These are phyloP conservation scores for Callinectes sapidus DNA, from an alignment of 2,888 invertebrate species.

Conservation along the genomic window DNA sequence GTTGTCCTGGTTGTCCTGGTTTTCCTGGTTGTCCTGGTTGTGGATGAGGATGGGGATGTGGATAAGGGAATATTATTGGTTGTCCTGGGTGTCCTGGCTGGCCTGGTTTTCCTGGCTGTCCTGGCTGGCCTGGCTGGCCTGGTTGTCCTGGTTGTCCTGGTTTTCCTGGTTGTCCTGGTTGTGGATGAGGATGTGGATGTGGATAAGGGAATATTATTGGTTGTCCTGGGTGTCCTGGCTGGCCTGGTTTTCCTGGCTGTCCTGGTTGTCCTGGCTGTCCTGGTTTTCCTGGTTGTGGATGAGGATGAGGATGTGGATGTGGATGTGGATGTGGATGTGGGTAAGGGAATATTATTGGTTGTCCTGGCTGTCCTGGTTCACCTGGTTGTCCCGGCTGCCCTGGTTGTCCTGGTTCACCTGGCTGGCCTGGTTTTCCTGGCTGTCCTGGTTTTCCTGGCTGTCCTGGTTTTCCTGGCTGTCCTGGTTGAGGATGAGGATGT, in stretches of 20 bases:
- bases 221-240: not conserved
- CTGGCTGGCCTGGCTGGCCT: not conserved
- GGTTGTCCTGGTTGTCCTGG: constrained; percentile 15
- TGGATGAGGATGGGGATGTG: no score
- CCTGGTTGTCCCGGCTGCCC: not conserved
- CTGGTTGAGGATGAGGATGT: not conserved
- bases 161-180: not conserved
- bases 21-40: not conserved
- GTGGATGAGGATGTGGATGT: not conserved
- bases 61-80: no score
- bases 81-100: not conserved
- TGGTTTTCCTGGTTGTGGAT: not conserved
- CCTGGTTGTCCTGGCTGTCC: not conserved
- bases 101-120: not conserved
- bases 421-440: not conserved
- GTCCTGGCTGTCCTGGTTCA: not conserved
- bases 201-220: not conserved
- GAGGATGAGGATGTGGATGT: no score
- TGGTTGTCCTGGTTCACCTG: not conserved
- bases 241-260: constrained; percentile 13
- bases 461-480: not conserved
- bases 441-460: not conserved
- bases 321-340: not conserved
- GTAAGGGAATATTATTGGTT: not conserved
- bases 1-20: not conserved